These are phyloP conservation scores for Papilio polytes DNA, from an alignment of 1,140 invertebrate species.

Conservation along the genomic window DNA sequence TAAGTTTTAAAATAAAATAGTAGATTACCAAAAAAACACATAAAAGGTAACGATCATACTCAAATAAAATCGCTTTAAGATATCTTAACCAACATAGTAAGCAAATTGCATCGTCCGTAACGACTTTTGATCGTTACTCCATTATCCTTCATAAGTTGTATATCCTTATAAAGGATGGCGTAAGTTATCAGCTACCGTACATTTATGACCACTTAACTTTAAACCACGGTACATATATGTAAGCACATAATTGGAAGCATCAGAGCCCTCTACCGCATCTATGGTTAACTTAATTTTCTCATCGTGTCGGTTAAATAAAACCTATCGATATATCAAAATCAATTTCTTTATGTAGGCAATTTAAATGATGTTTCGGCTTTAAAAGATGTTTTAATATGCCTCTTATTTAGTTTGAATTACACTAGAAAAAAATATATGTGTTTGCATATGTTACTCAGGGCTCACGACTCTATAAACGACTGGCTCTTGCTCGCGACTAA, in stretches of 20 bases:
- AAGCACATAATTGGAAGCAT: constrained; percentile 51
- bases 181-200: constrained; percentile 57
- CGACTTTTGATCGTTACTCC: constrained; percentile 60
- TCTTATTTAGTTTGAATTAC: background rate
- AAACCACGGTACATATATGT: constrained; percentile 47
- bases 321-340: constrained; percentile 35
- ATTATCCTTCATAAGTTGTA: constrained; percentile 71
- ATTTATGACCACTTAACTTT: constrained; percentile 60
- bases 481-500: too few species aligned
- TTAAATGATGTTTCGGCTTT: background rate
- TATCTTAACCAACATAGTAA: constrained; percentile 68
- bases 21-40: constrained; percentile 15
- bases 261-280: constrained; percentile 28
- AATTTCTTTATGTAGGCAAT: constrained; percentile 29
- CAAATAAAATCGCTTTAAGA: constrained; percentile 46
- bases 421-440: background rate
- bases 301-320: constrained; percentile 37
- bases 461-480: too few species aligned
- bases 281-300: constrained; percentile 41
- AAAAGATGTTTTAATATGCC: background rate
- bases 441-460: background rate
- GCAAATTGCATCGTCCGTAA: constrained; percentile 62
- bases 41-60: constrained; percentile 41
- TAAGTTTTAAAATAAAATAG: background rate
- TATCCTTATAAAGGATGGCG: constrained; percentile 59